Evolutionary conservation across 1,140 invertebrate genomes (phyloP).

Genomic region (Episyrphus balteatus): DNA sequence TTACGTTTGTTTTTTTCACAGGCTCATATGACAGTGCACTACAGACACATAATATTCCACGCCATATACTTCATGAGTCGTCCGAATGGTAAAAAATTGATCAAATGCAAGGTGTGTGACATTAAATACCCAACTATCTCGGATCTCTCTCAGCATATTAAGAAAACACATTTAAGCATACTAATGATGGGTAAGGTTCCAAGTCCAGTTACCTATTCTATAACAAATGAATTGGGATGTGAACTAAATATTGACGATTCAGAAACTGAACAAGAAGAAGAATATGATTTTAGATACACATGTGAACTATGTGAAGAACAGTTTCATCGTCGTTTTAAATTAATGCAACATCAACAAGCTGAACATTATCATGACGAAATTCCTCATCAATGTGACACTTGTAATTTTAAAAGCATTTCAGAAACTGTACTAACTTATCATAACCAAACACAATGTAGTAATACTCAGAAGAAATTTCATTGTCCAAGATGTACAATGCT

Average conservation of each 20-base stretch:
- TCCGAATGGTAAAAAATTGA: constrained; percentile 18
- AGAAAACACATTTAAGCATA: constrained; percentile 7
- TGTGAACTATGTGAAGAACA: constrained; percentile 39
- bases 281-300: constrained; percentile 20
- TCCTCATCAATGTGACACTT: constrained; percentile 17
- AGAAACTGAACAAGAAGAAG: constrained; percentile 22
- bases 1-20: too few species aligned
- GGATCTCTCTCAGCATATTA: constrained; percentile 16
- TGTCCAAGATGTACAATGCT: constrained; percentile 39
- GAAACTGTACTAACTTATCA: constrained; percentile 19
- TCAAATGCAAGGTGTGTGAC: constrained; percentile 23
- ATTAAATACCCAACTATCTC: constrained; percentile 14
- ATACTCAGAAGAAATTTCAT: constrained; percentile 24
- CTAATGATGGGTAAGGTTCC: constrained; percentile 12
- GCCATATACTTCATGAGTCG: constrained; percentile 16
- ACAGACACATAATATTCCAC: too few species aligned
- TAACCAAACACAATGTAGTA: constrained; percentile 17
- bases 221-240: constrained; percentile 26
- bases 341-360: constrained; percentile 25
- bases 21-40: too few species aligned
- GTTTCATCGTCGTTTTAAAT: constrained; percentile 32
- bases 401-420: constrained; percentile 24
- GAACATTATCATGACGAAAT: constrained; percentile 26
- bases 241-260: constrained; percentile 28
- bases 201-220: constrained; percentile 25